These are phyloP conservation scores for Paratilapia polleni DNA, from an alignment of 2,113 vertebrate genomes.

Conservation along the genomic window DNA sequence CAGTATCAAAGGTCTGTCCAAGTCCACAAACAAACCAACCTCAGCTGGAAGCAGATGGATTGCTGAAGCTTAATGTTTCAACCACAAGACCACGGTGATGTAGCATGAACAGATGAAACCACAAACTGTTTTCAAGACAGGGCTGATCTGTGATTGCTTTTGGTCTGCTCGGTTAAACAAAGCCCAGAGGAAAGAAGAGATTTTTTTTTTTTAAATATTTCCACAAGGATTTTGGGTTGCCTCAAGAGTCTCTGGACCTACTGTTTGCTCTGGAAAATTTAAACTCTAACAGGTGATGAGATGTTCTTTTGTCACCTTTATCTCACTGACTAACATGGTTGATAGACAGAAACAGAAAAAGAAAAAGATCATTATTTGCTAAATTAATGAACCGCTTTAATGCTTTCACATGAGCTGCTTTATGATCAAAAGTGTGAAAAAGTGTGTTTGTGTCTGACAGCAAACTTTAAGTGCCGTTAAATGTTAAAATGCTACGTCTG, in stretches of 20 bases:
- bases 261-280: background rate
- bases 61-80: conserved; percentile 17
- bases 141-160: conserved; percentile 15
- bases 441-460: background rate
- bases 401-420: background rate
- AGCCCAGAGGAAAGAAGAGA: background rate
- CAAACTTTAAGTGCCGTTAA: background rate
- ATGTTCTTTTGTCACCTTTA: background rate
- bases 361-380: background rate
- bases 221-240: background rate
- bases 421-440: background rate
- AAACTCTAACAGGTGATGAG: background rate
- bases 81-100: background rate
- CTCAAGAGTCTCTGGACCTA: background rate
- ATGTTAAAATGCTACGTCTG: background rate
- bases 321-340: background rate
- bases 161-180: background rate
- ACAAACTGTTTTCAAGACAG: conserved; percentile 16
- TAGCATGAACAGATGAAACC: conserved; percentile 14
- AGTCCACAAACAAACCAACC: conserved; percentile 20
- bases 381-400: background rate
- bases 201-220: background rate
- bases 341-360: background rate
- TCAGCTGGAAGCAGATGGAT: conserved; percentile 20
- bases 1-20: conserved; percentile 1